phyloP scores from a whole-genome alignment of 1,140 invertebrate genomes.

The Parasteatoda tepidariorum region DNA sequence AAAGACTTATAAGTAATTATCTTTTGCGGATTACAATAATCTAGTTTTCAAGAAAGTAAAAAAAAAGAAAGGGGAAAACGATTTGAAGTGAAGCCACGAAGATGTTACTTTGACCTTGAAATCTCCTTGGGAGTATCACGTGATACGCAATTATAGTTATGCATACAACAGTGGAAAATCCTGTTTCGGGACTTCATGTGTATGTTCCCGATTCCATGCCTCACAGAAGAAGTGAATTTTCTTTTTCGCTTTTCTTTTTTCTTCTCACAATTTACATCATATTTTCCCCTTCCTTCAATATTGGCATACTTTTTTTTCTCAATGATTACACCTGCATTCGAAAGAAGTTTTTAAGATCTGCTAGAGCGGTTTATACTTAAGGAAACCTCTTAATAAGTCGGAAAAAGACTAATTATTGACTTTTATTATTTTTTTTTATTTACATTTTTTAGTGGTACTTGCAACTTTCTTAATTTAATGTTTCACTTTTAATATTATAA shows the following conservation, averaged over 20 bases:
- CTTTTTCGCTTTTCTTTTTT: neutral
- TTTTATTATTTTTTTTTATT: too few relatives aligned
- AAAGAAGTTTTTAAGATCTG: too few relatives aligned
- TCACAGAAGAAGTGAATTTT: neutral
- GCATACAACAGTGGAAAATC: constrained; percentile 15
- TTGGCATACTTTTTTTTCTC: neutral
- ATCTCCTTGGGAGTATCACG: constrained; percentile 18
- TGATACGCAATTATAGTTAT: neutral
- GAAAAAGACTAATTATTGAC: too few relatives aligned
- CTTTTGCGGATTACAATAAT: too few relatives aligned
- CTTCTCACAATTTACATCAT: neutral
- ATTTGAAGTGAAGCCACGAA: neutral
- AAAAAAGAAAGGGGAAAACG: neutral
- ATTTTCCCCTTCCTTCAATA: neutral
- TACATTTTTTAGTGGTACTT: too few relatives aligned
- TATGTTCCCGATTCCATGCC: neutral
- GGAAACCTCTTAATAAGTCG: too few relatives aligned
- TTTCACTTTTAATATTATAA: too few relatives aligned
- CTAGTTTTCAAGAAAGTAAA: neutral
- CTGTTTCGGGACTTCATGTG: neutral
- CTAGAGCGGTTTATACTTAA: too few relatives aligned
- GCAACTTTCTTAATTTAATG: too few relatives aligned
- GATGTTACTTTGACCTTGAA: constrained; percentile 9
- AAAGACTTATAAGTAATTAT: too few relatives aligned
- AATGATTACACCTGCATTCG: neutral